These are phyloP conservation scores for Echinometra lucunter DNA, from an alignment of 53 echinoderm and acorn worm species.

Conservation along the genomic window DNA sequence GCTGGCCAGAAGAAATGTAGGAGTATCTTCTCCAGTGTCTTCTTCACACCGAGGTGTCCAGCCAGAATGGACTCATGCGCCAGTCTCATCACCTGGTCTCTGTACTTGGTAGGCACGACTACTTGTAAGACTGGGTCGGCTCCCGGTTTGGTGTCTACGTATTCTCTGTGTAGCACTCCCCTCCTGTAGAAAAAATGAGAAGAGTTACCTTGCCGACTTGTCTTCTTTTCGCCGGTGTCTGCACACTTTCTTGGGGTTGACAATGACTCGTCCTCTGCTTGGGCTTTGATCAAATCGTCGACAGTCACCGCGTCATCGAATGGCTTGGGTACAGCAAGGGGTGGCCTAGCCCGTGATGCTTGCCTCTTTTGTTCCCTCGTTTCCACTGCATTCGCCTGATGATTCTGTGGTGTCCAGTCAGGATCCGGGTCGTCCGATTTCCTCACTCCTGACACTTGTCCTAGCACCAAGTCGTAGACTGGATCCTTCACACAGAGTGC, in stretches of 20 bases:
- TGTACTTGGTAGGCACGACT: constrained; percentile 53
- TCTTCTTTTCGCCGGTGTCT: constrained; percentile 38
- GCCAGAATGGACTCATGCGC: constrained; percentile 56
- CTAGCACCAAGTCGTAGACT: constrained; percentile 22
- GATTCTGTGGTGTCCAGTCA: constrained; percentile 7
- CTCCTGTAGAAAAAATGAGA: constrained; percentile 3
- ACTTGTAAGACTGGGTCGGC: not conserved
- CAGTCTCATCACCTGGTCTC: constrained; percentile 48
- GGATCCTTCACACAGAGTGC: constrained; percentile 10
- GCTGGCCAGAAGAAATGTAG: constrained; percentile 60
- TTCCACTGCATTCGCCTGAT: constrained; percentile 63
- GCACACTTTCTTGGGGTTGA: not conserved
- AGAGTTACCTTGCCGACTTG: not conserved
- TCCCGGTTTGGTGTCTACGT: not conserved
- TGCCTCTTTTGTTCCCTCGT: constrained; percentile 39
- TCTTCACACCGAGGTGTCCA: constrained; percentile 48
- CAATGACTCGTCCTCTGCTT: constrained; percentile 39
- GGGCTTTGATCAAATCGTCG: constrained; percentile 22
- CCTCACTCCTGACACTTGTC: not conserved
- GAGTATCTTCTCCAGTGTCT: constrained; percentile 42
- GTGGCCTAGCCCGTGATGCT: not conserved
- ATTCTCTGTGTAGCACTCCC: not conserved
- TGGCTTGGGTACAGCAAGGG: constrained; percentile 28
- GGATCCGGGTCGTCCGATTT: not conserved
- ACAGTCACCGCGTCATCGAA: constrained; percentile 16